A percentile compares a stretch with the other conserved stretches of the same genome.
Evolutionary conservation across 2,888 invertebrate species (phyloP).

Genomic region (Cyclophora albipunctata): DNA sequence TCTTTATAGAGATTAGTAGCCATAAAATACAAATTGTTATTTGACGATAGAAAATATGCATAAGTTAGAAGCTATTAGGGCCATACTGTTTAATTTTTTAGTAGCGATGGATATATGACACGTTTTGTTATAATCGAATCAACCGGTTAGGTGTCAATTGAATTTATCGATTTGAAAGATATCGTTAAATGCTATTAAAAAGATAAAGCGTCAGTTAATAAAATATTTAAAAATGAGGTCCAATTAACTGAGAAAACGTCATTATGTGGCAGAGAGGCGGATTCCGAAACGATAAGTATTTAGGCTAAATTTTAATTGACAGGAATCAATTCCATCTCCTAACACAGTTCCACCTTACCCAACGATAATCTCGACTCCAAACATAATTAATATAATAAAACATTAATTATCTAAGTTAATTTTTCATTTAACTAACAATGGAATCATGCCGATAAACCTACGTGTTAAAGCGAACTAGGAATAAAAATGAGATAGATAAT

Average conservation of each 20-base stretch:
- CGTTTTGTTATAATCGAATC: no score
- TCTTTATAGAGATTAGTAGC: no score
- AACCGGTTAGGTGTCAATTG: no score
- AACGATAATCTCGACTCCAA: slow-evolving; percentile 51
- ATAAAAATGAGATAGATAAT: slow-evolving; percentile 71
- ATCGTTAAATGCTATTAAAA: background rate
- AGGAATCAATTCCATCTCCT: slow-evolving; percentile 43
- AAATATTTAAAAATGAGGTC: slow-evolving; percentile 19
- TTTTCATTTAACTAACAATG: slow-evolving; percentile 64
- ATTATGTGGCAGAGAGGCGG: slow-evolving; percentile 20
- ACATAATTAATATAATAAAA: slow-evolving; percentile 39
- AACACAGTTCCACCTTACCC: slow-evolving; percentile 70
- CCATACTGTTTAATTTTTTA: no score
- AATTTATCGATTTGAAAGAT: no score
- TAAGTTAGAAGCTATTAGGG: no score
- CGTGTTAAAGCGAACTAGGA: slow-evolving; percentile 71
- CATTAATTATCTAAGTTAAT: slow-evolving; percentile 52
- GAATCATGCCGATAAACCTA: slow-evolving; percentile 71
- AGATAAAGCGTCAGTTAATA: slow-evolving; percentile 14
- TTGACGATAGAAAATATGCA: no score
- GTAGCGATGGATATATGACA: no score
- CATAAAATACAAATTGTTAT: no score
- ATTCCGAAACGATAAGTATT: slow-evolving; percentile 47
- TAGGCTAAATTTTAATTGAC: slow-evolving; percentile 43
- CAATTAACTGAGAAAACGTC: slow-evolving; percentile 19